Evolutionary conservation across 2,113 vertebrate genomes (phyloP), one percentile per base, ranked within the genome.

Genomic region (Fukomys damarensis): DNA sequence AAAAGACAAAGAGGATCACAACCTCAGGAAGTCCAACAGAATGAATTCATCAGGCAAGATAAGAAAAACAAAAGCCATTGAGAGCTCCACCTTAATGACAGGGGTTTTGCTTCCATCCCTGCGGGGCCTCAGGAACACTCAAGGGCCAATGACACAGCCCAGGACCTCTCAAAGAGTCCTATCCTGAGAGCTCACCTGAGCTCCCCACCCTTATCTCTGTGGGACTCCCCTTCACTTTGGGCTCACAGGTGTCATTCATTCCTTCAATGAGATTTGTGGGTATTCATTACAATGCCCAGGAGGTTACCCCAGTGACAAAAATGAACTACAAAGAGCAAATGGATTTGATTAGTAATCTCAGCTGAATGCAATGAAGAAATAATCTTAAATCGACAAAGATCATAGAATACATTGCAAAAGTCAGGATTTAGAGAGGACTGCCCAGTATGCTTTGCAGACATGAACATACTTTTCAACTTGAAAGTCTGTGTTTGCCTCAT

Each of bases 201-300:
- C 41, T 1, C 22, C 35, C 3, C n/a, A 32, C 1, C 1, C 10
- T 49, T 35, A 24, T 38, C 28, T 1, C 22, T 41, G 4, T 32
- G 10, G 11, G 68, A 7, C 16, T 56, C 30, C 63, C 46, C 63
- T 52, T 79, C 46, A 82, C 30, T 28, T 0, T 8, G 11, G 41
- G 32, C 8, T 79, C 61, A 13, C 7, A 32, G 22, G 1, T 1
- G 19, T 82, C 22, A 19, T 38, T 74, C 28, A n/a, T n/a, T 93
- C n/a, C 32, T 6, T 1, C 1, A 61, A 35, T 22, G 76, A 82
- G 6, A 5, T 30, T 17, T 70, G 28, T n/a, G 2, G 1, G 7
- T 41, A 22, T 19, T 77, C 72, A 58, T 0, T 41, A 6, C 5
- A 32, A 41, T 35, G 3, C 28, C 46, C 28, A n/a, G 35, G 43